Evolutionary conservation across 2,113 vertebrate species (phyloP).

Genomic region (Hiodon tergisus): DNA sequence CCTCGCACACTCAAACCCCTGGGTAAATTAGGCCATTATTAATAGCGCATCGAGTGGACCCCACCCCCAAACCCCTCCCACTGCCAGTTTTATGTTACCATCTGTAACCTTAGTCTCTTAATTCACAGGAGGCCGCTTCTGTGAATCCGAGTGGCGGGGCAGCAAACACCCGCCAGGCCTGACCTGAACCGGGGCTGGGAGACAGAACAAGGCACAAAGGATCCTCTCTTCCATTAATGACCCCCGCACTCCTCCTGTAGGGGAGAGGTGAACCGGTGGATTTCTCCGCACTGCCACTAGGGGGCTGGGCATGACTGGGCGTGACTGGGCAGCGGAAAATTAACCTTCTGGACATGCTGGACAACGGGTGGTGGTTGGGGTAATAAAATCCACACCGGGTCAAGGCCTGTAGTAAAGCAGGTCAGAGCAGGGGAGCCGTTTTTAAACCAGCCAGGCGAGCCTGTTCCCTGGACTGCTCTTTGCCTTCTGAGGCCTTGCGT

Average conservation of each 20-base stretch:
- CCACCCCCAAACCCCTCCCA: background rate
- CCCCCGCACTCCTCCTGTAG: background rate
- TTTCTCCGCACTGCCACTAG: too few relatives aligned
- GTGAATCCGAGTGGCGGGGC: background rate
- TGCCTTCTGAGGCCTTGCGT: too few relatives aligned
- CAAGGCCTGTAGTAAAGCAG: constrained; percentile 22
- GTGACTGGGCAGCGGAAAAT: background rate
- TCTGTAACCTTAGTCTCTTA: constrained; percentile 21
- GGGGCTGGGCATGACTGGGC: background rate
- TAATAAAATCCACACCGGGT: background rate
- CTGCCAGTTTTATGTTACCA: constrained; percentile 22
- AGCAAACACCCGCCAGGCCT: constrained; percentile 26
- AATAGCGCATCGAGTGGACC: constrained; percentile 12
- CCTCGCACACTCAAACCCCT: background rate
- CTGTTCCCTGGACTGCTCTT: background rate
- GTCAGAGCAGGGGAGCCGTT: constrained; percentile 12
- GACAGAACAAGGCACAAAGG: constrained; percentile 12
- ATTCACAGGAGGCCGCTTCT: constrained; percentile 23
- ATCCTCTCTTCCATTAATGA: background rate
- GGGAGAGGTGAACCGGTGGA: background rate
- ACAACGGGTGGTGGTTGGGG: background rate
- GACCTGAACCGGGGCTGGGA: constrained; percentile 17
- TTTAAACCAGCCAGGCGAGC: constrained; percentile 6
- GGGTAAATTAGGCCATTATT: constrained; percentile 26
- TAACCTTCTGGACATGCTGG: background rate